Evolutionary conservation across 2,113 vertebrate species (phyloP).

Genomic region (Myiagra hebetior): DNA sequence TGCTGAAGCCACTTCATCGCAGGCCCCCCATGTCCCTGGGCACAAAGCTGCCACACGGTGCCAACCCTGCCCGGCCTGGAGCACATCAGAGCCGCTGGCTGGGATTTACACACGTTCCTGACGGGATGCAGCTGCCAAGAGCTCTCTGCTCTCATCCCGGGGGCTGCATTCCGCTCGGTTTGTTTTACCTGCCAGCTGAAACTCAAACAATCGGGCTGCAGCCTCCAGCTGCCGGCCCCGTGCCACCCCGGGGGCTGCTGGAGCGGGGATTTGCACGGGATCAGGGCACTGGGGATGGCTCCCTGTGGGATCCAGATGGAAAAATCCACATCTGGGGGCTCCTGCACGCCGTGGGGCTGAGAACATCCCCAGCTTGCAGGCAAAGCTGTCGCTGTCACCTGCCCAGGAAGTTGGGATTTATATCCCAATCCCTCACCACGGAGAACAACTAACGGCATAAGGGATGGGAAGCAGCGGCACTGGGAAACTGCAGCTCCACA

Average conservation of each 20-base stretch:
- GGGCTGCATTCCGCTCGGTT: background rate
- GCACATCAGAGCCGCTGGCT: background rate
- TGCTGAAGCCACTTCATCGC: background rate
- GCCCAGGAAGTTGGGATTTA: background rate
- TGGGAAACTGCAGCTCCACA: background rate
- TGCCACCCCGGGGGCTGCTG: background rate
- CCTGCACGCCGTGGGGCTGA: fast-evolving
- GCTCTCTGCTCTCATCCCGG: background rate
- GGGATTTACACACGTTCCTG: background rate
- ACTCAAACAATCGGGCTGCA: background rate
- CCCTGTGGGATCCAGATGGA: background rate
- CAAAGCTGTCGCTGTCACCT: background rate
- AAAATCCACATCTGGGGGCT: background rate
- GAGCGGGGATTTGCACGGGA: background rate
- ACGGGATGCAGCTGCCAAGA: slow-evolving; percentile 11
- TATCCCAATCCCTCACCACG: background rate
- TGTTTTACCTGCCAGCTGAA: slow-evolving; percentile 32
- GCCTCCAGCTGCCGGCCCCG: background rate
- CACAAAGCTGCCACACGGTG: background rate
- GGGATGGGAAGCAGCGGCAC: background rate
- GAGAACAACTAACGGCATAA: background rate
- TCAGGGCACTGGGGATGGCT: background rate
- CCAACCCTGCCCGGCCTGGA: background rate
- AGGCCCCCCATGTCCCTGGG: background rate
- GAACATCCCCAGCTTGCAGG: background rate